A percentile compares a stretch with the other conserved stretches of the same genome.
These are phyloP conservation scores for Pseudorhiza aurosa DNA, from an alignment of 30 jellyfish, hydroid and myxozoan genomes.

Conservation along the genomic window DNA sequence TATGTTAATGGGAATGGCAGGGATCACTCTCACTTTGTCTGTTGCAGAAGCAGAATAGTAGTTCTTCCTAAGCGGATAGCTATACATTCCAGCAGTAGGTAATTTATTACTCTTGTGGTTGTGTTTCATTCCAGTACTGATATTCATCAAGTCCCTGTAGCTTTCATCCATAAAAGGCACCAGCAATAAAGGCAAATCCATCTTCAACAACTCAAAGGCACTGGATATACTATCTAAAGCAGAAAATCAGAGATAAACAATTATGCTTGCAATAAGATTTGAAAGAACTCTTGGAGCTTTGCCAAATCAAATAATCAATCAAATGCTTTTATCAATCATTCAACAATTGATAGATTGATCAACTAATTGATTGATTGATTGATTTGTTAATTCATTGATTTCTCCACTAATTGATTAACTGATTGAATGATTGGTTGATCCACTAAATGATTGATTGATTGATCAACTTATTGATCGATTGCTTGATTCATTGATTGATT, in stretches of 20 bases:
- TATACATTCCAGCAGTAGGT: slow-evolving; percentile 11
- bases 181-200: slow-evolving; percentile 10
- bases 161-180: background rate
- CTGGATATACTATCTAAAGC: background rate
- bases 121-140: background rate
- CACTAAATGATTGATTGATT: no score
- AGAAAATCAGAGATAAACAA: background rate
- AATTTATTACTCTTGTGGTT: background rate
- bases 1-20: background rate
- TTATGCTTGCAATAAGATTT: no score
- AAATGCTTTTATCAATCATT: no score
- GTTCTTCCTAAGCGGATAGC: slow-evolving; percentile 5
- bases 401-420: no score
- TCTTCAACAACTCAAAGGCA: slow-evolving; percentile 3
- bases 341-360: no score
- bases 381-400: no score
- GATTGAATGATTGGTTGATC: no score
- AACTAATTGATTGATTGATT: no score
- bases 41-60: background rate
- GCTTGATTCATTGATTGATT: no score
- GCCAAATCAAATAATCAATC: no score
- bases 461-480: no score
- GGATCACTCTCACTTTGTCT: background rate
- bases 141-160: background rate
- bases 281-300: no score